Conservation (phyloP, 2,888 invertebrate species). For the Cephus spinipes region DNA sequence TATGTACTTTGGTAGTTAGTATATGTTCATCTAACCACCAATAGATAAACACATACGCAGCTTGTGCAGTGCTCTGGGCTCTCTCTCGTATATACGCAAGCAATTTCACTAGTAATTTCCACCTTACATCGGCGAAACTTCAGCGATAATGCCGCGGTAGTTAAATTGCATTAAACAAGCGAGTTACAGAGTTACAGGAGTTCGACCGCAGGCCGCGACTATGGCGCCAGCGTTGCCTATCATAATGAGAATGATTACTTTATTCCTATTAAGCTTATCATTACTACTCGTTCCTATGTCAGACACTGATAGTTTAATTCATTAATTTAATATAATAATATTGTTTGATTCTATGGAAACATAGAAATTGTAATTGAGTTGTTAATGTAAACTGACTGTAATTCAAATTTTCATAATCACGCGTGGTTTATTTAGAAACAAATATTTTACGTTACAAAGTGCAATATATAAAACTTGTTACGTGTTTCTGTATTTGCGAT, state of each 20-base stretch:
- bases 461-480: not conserved
- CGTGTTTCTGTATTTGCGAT: not conserved
- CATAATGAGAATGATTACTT: not conserved
- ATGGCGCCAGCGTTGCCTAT: not conserved
- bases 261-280: not conserved
- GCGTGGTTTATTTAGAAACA: not conserved
- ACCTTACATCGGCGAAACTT: slow-evolving; percentile 64
- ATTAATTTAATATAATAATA: not conserved
- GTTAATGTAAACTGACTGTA: not conserved
- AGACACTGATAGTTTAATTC: not conserved
- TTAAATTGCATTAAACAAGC: slow-evolving; percentile 63
- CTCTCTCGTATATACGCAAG: slow-evolving; percentile 48
- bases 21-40: slow-evolving; percentile 32
- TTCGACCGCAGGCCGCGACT: not conserved
- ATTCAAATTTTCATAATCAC: not conserved
- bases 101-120: slow-evolving; percentile 66
- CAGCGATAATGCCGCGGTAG: slow-evolving; percentile 61
- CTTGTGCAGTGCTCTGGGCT: slow-evolving; percentile 55
- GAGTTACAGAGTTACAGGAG: slow-evolving; percentile 55
- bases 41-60: slow-evolving; percentile 63
- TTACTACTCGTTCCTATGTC: not conserved
- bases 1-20: not conserved
- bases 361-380: not conserved
- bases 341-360: not conserved
- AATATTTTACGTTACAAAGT: not conserved